Conservation (phyloP, 2,888 invertebrate genomes). For the Oscheius myriophilus region DNA sequence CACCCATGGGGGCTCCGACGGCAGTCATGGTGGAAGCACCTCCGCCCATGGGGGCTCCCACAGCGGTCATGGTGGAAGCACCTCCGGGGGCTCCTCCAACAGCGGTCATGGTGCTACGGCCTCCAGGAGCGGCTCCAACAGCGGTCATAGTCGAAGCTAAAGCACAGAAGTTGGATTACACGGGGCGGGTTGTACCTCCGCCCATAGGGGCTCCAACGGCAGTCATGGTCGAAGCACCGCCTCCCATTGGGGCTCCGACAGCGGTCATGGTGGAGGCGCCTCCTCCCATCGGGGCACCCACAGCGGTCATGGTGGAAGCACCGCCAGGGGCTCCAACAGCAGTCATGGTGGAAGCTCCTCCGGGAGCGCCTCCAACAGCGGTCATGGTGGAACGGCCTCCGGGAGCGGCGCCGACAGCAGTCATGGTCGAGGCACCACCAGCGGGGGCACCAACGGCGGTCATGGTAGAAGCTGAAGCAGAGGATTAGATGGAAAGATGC, state of each 20-base stretch:
- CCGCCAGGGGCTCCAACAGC: constrained; percentile 17
- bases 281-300: constrained; percentile 8
- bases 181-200: background rate
- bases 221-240: constrained; percentile 34
- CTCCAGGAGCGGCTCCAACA: constrained; percentile 34
- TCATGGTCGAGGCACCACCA: constrained; percentile 26
- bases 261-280: constrained; percentile 29
- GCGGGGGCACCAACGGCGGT: constrained; percentile 45
- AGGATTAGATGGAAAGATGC: constrained; percentile 54
- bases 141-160: constrained; percentile 39
- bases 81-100: constrained; percentile 51
- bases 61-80: constrained; percentile 57
- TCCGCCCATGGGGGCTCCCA: constrained; percentile 44
- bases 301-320: constrained; percentile 31
- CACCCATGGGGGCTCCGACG: constrained; percentile 11
- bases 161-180: background rate
- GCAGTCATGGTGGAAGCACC: constrained; percentile 25
- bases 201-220: constrained; percentile 32
- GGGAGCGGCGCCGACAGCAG: constrained; percentile 1
- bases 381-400: constrained; percentile 54
- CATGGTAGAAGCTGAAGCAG: constrained; percentile 36
- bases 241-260: constrained; percentile 27
- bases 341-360: constrained; percentile 18
- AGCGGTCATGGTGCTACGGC: constrained; percentile 55
- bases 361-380: constrained; percentile 43